phyloP scores from a whole-genome alignment of 2,888 invertebrate species.

The Hydroisotoma schaefferi region DNA sequence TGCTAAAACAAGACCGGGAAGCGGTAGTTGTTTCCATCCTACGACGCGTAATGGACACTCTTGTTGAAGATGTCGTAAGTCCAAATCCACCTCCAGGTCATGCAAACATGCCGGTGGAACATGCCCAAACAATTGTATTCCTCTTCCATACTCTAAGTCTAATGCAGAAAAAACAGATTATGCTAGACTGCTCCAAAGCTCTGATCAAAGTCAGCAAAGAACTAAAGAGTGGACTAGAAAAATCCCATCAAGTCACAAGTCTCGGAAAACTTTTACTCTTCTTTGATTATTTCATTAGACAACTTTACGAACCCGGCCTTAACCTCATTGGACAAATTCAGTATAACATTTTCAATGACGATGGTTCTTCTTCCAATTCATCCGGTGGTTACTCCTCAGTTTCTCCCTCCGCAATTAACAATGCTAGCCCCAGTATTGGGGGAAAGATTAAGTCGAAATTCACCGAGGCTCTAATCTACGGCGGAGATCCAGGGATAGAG shows the following conservation, averaged over 20 bases:
- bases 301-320: slow-evolving; percentile 88
- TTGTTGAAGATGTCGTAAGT: slow-evolving; percentile 72
- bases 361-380: slow-evolving; percentile 47
- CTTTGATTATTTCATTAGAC: slow-evolving; percentile 91
- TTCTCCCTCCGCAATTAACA: slow-evolving; percentile 8
- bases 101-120: slow-evolving; percentile 62
- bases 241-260: slow-evolving; percentile 66
- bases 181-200: slow-evolving; percentile 58
- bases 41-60: slow-evolving; percentile 82
- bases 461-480: background rate
- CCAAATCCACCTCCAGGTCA: slow-evolving; percentile 24
- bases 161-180: slow-evolving; percentile 93
- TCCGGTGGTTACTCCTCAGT: background rate
- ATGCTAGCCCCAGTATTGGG: slow-evolving; percentile 23
- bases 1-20: slow-evolving; percentile 82
- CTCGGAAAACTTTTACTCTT: slow-evolving; percentile 78
- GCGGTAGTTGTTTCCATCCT: slow-evolving; percentile 85
- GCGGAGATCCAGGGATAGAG: background rate
- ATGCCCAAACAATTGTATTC: slow-evolving; percentile 87
- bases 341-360: slow-evolving; percentile 72
- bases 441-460: slow-evolving; percentile 8
- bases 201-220: slow-evolving; percentile 43
- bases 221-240: slow-evolving; percentile 33
- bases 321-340: slow-evolving; percentile 79
- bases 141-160: slow-evolving; percentile 90